Evolutionary conservation across 2,113 vertebrate species (phyloP), one percentile per base, ranked within the genome.

Genomic region (Scomber colias): DNA sequence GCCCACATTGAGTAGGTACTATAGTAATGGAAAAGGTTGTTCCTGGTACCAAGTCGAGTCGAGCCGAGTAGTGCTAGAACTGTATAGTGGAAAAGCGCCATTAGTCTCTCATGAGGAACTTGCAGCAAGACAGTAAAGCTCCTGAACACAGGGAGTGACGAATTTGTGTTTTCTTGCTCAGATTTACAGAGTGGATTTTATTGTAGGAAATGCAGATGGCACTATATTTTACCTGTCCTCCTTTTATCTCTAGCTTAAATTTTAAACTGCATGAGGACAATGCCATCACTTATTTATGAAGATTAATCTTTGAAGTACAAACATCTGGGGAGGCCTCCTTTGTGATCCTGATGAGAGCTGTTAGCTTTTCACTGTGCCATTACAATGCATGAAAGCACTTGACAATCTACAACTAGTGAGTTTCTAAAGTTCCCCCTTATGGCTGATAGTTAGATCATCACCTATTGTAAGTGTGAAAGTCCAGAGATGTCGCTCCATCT

Each of bases 401-500:
- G 2, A 66, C 17, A 0, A n/a, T 49, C 46, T 68, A 56, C 62
- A 82, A 64, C 48, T 53, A 60, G 13, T 75, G 81, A 75, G 71
- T 77, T 81, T 78, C 40, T 79, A 67, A 82, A 90, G 75, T 72
- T 79, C 68, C 60, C 61, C 48, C 65, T 77, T 69, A 46, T 24
- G 27, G 57, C 21, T 55, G 81, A 70, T 54, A 16, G 54, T 84
- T 83, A 61, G 75, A 87, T 88, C 82, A 60, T 77, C 88, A 84
- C 72, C 83, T 84, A 67, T 75, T 85, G 83, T 82, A 88, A 83
- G 90, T 84, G 87, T 87, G 85, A 89, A 88, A 67, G 85, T 80
- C 81, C 81, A 86, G 83, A 80, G 85, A 87, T 85, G 79, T 35
- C 11, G 45, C 75, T 80, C 88, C 87, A 87, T 92, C 91, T 91